phyloP scores from a whole-genome alignment of 2,113 vertebrate species.

The Atherinomorus stipes region DNA sequence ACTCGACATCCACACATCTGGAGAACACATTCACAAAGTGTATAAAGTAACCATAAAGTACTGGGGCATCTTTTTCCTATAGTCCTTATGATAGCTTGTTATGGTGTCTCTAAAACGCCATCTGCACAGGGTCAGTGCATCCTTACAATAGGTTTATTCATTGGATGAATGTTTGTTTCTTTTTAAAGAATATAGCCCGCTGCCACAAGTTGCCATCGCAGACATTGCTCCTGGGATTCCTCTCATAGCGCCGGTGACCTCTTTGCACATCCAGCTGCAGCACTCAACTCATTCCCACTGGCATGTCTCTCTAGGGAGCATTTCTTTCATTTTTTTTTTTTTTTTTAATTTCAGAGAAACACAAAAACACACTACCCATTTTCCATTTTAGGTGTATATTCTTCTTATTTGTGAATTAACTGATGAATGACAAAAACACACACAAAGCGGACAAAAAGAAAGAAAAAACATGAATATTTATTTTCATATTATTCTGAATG shows the following conservation, averaged over 20 bases:
- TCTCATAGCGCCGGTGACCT: conserved; percentile 42
- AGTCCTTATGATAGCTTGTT: not conserved
- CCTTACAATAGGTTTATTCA: conserved; percentile 38
- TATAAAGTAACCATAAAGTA: not conserved
- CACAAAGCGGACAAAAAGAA: not conserved
- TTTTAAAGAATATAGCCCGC: conserved; percentile 24
- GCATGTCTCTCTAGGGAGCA: conserved; percentile 23
- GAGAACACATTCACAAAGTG: conserved; percentile 4
- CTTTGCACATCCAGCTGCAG: conserved; percentile 60
- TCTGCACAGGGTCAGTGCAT: conserved; percentile 15
- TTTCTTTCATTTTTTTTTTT: conserved; percentile 8
- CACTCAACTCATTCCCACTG: conserved; percentile 32
- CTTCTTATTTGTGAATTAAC: conserved; percentile 7
- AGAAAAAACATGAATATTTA: not conserved
- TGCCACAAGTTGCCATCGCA: conserved; percentile 47
- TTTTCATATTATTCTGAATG: not conserved
- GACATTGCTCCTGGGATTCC: conserved; percentile 35
- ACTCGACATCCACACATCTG: conserved; percentile 37
- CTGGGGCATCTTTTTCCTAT: not conserved
- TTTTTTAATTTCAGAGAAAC: conserved; percentile 17
- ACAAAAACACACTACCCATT: conserved; percentile 41
- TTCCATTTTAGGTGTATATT: not conserved
- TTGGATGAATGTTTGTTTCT: conserved; percentile 46
- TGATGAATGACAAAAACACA: not conserved
- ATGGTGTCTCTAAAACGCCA: conserved; percentile 6